Conservation (phyloP, 2,888 invertebrate genomes). For the Nephrotoma guestfalica region DNA sequence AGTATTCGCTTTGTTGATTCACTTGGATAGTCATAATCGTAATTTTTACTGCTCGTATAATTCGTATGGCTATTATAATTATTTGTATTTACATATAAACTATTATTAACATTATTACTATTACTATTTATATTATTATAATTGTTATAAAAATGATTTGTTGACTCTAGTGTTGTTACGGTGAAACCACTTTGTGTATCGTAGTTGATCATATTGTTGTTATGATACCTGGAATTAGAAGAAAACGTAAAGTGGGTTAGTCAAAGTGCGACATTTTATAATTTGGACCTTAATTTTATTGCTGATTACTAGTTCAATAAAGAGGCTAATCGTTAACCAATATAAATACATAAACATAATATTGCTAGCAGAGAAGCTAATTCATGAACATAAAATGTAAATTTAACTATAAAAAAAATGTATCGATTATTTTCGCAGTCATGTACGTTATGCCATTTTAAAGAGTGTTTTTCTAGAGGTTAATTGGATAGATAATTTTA, state of each 20-base stretch:
- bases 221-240: constrained; percentile 49
- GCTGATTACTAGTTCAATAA: too few relatives aligned
- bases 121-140: constrained; percentile 6
- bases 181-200: constrained; percentile 51
- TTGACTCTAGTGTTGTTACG: constrained; percentile 21
- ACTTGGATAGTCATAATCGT: neutral
- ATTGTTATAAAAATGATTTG: constrained; percentile 12
- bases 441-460: too few relatives aligned
- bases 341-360: too few relatives aligned
- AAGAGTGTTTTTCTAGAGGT: too few relatives aligned
- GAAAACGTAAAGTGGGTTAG: neutral
- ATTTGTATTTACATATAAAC: constrained; percentile 22
- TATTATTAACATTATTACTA: constrained; percentile 33
- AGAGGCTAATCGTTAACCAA: too few relatives aligned
- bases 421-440: too few relatives aligned
- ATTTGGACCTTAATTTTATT: too few relatives aligned
- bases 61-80: constrained; percentile 12
- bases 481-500: too few relatives aligned
- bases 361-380: too few relatives aligned
- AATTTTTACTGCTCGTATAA: constrained; percentile 9
- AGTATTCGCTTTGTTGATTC: neutral
- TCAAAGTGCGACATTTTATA: neutral
- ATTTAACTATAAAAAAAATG: too few relatives aligned
- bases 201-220: constrained; percentile 73
- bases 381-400: too few relatives aligned